phyloP scores from a whole-genome alignment of 2,797 vertebrate species.

The Eulemur coronatus region DNA sequence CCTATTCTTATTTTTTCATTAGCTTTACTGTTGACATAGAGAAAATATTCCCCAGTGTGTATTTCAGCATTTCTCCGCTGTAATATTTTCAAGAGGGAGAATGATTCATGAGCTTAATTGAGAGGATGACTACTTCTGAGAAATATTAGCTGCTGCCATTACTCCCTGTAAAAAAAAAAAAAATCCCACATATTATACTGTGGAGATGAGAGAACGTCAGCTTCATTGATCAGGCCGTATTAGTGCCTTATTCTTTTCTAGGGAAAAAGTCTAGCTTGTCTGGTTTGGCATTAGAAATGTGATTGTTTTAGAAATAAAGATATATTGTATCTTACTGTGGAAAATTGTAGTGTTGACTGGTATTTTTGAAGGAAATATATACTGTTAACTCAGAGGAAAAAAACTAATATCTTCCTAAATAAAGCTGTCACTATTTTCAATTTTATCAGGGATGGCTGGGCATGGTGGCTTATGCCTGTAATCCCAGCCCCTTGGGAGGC shows the following conservation, averaged over 20 bases:
- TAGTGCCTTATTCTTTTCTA: background rate
- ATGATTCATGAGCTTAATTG: background rate
- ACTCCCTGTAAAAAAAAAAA: background rate
- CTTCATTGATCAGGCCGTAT: background rate
- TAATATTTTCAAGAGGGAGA: background rate
- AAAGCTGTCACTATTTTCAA: background rate
- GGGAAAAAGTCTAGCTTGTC: background rate
- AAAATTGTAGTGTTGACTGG: background rate
- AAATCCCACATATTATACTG: background rate
- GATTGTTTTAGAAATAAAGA: constrained; percentile 39
- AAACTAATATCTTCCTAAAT: background rate
- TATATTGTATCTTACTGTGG: background rate
- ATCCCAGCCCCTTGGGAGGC: background rate
- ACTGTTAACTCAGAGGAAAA: background rate
- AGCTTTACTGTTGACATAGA: background rate
- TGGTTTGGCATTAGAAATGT: constrained; percentile 31
- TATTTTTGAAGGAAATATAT: constrained; percentile 38
- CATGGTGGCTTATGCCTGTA: background rate
- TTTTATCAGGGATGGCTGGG: background rate
- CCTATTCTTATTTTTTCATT: background rate
- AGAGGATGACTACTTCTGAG: constrained; percentile 1
- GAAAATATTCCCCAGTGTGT: background rate
- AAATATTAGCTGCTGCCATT: background rate
- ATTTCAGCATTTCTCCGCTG: background rate
- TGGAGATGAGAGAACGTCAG: background rate